A percentile compares a stretch with the other conserved stretches of the same genome.
Conservation (phyloP, 2,797 vertebrate genomes). For the Danio kyathit region DNA sequence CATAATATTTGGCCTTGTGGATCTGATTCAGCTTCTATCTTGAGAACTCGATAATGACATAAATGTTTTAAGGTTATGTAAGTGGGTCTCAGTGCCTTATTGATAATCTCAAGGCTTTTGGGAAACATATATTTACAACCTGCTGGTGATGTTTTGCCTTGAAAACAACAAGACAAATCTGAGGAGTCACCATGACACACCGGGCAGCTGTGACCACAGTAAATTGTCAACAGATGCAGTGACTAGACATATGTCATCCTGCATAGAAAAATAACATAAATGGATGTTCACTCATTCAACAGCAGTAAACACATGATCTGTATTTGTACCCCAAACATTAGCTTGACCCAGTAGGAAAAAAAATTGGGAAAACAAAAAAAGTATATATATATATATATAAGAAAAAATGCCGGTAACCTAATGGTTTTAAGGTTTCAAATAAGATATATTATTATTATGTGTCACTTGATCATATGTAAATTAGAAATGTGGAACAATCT, state of each 20-base stretch:
- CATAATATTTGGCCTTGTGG: slow-evolving; percentile 1
- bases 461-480: not conserved
- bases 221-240: not conserved
- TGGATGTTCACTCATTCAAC: slow-evolving; percentile 53
- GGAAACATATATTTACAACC: not conserved
- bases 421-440: not conserved
- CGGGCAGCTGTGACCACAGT: not conserved
- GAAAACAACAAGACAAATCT: not conserved
- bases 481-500: not conserved
- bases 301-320: slow-evolving; percentile 61
- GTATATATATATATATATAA: no score
- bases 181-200: slow-evolving; percentile 21
- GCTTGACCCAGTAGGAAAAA: slow-evolving; percentile 61
- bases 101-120: not conserved
- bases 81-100: not conserved
- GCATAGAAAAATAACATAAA: slow-evolving; percentile 13
- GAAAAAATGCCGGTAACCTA: not conserved
- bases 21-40: not conserved
- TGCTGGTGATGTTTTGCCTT: not conserved
- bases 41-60: not conserved
- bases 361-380: slow-evolving; percentile 40
- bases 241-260: not conserved
- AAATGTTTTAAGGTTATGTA: not conserved
- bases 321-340: slow-evolving; percentile 69
- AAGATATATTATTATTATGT: not conserved